These are phyloP conservation scores for Mellivora capensis DNA, from an alignment of 2,113 vertebrate genomes.

Conservation along the genomic window DNA sequence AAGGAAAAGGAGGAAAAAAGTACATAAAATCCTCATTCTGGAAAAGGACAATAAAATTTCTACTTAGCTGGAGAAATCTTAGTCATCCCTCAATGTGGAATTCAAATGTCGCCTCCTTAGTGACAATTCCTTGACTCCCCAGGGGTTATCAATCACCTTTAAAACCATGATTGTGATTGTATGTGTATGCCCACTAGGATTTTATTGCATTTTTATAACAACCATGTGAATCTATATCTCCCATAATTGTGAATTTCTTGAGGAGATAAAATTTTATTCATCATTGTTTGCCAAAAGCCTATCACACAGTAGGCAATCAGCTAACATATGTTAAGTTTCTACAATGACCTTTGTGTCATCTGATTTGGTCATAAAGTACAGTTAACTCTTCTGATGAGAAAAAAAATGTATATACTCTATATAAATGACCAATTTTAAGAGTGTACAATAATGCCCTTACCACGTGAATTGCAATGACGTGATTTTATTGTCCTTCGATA, in stretches of 20 bases:
- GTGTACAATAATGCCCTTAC: not conserved
- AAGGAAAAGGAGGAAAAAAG: not conserved
- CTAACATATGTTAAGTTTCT: not conserved
- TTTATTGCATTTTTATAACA: not conserved
- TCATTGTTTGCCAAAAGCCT: not conserved
- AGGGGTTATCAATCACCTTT: not conserved
- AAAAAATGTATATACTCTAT: not conserved
- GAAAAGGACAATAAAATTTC: not conserved
- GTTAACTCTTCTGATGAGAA: not conserved
- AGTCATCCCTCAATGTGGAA: not conserved
- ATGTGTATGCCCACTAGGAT: not conserved
- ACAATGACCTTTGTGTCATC: not conserved
- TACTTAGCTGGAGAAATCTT: not conserved
- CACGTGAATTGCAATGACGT: not conserved
- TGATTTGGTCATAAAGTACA: not conserved
- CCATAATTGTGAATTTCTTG: not conserved
- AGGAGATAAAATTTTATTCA: not conserved
- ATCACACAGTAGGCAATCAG: not conserved
- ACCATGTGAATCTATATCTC: not conserved
- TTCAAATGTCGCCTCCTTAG: not conserved
- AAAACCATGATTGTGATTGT: not conserved
- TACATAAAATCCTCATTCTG: not conserved
- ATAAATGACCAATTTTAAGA: not conserved
- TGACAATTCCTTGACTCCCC: not conserved
- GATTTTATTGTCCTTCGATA: slow-evolving; percentile 28